phyloP scores from a whole-genome alignment of 2,113 vertebrate genomes.

The Seriola rivoliana region DNA sequence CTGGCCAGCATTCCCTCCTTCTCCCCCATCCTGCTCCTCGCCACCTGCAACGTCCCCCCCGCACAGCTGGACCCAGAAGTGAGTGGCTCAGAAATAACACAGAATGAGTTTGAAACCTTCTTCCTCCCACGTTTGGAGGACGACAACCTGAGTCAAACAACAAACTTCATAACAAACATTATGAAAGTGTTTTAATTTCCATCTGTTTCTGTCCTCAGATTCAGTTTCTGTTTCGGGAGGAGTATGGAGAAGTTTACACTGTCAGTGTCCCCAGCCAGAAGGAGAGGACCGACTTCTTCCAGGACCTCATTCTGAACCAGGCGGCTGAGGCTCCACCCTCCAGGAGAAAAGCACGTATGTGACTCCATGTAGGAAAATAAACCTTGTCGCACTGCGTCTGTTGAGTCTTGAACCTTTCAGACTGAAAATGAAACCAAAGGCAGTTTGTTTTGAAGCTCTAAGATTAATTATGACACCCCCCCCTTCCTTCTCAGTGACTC shows the following conservation, averaged over 20 bases:
- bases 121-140: fast-evolving
- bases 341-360: conserved; percentile 84
- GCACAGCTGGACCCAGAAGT: conserved; percentile 68
- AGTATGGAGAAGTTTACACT: conserved; percentile 84
- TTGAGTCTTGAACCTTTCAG: too few relatives aligned
- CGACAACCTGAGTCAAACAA: too few relatives aligned
- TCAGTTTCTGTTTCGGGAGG: conserved; percentile 85
- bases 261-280: conserved; percentile 75
- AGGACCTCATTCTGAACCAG: conserved; percentile 88
- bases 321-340: conserved; percentile 85
- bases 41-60: conserved; percentile 80
- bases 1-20: conserved; percentile 89
- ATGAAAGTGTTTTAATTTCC: background rate
- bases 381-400: too few relatives aligned
- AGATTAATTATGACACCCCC: background rate
- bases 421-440: too few relatives aligned
- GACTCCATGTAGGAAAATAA: background rate
- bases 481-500: conserved; percentile 76
- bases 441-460: background rate
- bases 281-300: conserved; percentile 88
- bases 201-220: conserved; percentile 75
- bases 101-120: too few relatives aligned
- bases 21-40: conserved; percentile 90
- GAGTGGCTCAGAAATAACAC: background rate
- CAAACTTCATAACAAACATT: too few relatives aligned